These are phyloP conservation scores for Geopemphigus sp. DNA, from an alignment of 1,140 invertebrate genomes.

Conservation along the genomic window DNA sequence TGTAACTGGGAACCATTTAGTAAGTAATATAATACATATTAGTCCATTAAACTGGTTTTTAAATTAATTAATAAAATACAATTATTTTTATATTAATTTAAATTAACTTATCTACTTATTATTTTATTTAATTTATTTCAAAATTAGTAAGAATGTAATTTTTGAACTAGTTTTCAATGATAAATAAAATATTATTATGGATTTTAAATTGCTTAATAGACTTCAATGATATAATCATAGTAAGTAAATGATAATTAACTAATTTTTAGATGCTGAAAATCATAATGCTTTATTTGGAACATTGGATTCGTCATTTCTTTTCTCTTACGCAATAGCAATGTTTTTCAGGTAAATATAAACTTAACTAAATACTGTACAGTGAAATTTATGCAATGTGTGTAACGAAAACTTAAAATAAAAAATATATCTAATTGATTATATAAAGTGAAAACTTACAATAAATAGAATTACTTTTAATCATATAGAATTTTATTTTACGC, in stretches of 20 bases:
- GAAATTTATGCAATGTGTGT: too few species aligned
- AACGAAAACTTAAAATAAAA: too few species aligned
- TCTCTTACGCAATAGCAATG: constrained; percentile 91
- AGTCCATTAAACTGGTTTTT: background rate
- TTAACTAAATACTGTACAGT: background rate
- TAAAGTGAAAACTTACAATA: too few species aligned
- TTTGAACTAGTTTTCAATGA: background rate
- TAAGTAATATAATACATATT: constrained; percentile 57
- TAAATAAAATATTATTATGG: background rate
- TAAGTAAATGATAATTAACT: background rate
- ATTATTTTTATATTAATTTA: background rate
- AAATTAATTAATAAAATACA: background rate
- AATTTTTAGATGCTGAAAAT: constrained; percentile 70
- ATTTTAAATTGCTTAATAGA: too few species aligned
- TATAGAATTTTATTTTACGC: too few species aligned
- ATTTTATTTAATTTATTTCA: background rate
- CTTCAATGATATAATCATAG: background rate
- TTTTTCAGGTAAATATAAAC: constrained; percentile 69
- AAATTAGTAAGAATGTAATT: background rate
- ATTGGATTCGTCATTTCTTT: constrained; percentile 88
- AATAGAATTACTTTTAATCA: too few species aligned
- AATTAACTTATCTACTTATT: too few species aligned
- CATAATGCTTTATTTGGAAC: constrained; percentile 78
- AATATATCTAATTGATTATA: too few species aligned
- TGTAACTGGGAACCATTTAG: constrained; percentile 91